phyloP scores from a whole-genome alignment of 2,888 invertebrate genomes.

The Scaptomyza flava region DNA sequence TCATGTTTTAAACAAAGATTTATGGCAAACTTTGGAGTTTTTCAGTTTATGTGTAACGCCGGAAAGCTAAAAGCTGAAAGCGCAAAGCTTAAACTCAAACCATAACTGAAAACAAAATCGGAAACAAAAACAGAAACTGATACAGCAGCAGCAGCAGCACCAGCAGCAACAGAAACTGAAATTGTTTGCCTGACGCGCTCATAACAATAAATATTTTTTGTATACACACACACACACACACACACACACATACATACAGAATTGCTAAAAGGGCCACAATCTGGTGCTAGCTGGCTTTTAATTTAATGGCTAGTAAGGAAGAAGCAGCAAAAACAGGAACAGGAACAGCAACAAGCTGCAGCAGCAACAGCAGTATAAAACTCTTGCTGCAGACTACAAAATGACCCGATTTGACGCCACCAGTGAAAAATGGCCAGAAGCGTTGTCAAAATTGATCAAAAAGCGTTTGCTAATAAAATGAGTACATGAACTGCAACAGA shows the following conservation, averaged over 20 bases:
- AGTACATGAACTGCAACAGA: not conserved
- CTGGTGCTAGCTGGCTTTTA: slow-evolving; percentile 20
- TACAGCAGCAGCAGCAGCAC: not conserved
- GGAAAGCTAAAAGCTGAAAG: not conserved
- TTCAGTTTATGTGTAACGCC: not conserved
- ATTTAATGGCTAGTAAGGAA: slow-evolving; percentile 22
- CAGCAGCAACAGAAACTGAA: slow-evolving; percentile 9
- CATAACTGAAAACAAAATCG: not conserved
- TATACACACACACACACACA: not conserved
- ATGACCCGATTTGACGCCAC: slow-evolving; percentile 37
- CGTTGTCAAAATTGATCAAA: slow-evolving; percentile 49
- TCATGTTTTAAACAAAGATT: slow-evolving; percentile 40
- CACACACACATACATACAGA: not conserved
- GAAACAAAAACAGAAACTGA: slow-evolving; percentile 2
- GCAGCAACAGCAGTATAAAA: not conserved
- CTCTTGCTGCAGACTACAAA: slow-evolving; percentile 37
- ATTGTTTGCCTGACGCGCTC: slow-evolving; percentile 28
- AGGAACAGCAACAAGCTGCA: slow-evolving; percentile 5
- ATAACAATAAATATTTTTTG: slow-evolving; percentile 48
- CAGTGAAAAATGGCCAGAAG: slow-evolving; percentile 39
- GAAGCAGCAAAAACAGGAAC: not conserved
- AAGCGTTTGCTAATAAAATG: slow-evolving; percentile 23
- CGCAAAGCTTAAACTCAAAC: not conserved
- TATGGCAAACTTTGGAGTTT: slow-evolving; percentile 8
- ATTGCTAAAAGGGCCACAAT: slow-evolving; percentile 13